phyloP scores from a whole-genome alignment of 2,888 invertebrate genomes.

The Eupithecia pulchellata region DNA sequence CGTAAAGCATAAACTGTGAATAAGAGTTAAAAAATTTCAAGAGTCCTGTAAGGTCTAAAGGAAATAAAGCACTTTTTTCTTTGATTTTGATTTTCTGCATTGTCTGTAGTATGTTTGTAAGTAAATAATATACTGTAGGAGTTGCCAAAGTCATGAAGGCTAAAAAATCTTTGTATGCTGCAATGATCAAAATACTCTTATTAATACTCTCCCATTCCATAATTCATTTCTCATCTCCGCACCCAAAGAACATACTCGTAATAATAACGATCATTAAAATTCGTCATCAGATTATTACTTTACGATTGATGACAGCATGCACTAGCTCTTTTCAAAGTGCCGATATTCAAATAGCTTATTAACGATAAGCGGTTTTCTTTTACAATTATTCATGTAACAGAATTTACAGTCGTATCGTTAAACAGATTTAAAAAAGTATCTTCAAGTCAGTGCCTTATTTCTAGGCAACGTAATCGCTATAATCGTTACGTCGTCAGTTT shows the following conservation, averaged over 20 bases:
- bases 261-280: slow-evolving; percentile 36
- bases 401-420: slow-evolving; percentile 6
- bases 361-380: slow-evolving; percentile 41
- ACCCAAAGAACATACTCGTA: neutral
- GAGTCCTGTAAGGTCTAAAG: too few species aligned
- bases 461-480: neutral
- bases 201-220: neutral
- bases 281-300: slow-evolving; percentile 41
- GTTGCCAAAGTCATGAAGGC: too few species aligned
- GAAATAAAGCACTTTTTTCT: too few species aligned
- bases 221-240: neutral
- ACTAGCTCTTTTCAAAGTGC: slow-evolving; percentile 15
- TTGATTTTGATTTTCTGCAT: too few species aligned
- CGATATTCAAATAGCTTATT: slow-evolving; percentile 40
- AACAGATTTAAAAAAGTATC: slow-evolving; percentile 5
- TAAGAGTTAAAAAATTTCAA: too few species aligned
- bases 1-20: too few species aligned
- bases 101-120: too few species aligned
- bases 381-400: slow-evolving; percentile 40
- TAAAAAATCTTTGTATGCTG: too few species aligned
- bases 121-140: too few species aligned
- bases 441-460: neutral
- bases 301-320: slow-evolving; percentile 33
- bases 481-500: neutral
- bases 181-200: too few species aligned